Percentiles rank a stretch among this genome's conserved stretches.
phyloP scores from a whole-genome alignment of 64 coral and sea anemone species.

The Actinia tenebrosa region DNA sequence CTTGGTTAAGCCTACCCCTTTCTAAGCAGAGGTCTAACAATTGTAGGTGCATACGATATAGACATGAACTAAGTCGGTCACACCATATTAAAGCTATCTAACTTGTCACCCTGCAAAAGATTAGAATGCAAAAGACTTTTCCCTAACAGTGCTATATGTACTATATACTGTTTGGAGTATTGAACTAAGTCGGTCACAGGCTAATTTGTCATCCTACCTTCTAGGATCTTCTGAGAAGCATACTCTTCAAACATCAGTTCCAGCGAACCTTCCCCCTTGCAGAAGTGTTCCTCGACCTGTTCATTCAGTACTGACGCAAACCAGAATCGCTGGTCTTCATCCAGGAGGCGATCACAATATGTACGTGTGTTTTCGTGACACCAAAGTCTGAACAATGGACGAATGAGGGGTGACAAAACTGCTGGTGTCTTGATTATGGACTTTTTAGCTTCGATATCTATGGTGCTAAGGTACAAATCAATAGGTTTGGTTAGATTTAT shows the following conservation, averaged over 20 bases:
- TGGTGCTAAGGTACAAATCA: neutral
- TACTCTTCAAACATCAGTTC: neutral
- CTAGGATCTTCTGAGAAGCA: neutral
- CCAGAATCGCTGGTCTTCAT: slow-evolving; percentile 73
- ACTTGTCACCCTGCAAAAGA: no score
- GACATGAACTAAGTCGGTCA: no score
- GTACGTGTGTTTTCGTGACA: slow-evolving; percentile 85
- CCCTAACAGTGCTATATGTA: no score
- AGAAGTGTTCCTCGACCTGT: slow-evolving; percentile 72
- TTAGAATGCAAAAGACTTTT: no score
- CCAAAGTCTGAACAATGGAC: slow-evolving; percentile 84
- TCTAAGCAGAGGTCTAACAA: no score
- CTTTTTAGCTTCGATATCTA: slow-evolving; percentile 9
- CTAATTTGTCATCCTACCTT: neutral
- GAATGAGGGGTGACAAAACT: slow-evolving; percentile 79
- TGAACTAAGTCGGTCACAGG: no score
- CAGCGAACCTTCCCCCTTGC: slow-evolving; percentile 16
- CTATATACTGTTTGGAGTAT: no score
- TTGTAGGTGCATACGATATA: no score
- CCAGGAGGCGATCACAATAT: slow-evolving; percentile 75
- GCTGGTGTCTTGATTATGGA: slow-evolving; percentile 69
- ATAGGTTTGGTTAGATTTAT: neutral
- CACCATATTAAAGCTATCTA: no score
- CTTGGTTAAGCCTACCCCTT: no score
- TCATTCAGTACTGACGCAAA: slow-evolving; percentile 78